Base-by-base conservation (phyloP, 1,140 invertebrate genomes). In the Drosophila asahinai region DNA sequence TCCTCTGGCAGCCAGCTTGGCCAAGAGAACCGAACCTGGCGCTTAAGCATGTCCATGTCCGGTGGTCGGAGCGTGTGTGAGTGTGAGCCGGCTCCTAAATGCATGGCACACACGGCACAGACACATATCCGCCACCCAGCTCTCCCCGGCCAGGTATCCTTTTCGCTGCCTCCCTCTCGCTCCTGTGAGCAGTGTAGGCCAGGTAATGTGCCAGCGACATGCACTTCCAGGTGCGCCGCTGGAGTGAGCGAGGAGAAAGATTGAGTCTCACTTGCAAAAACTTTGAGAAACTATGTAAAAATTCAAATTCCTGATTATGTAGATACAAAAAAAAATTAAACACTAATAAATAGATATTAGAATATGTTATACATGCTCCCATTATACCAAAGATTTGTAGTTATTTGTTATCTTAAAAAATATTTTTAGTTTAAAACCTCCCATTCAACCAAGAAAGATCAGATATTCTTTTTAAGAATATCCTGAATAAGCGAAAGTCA, bases 11-110 rank as follows among this genome's bases (percentile, higher is more conserved):
- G 27, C 15, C 22, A 63, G 22, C 63, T 7, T 45, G 77, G 80
- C 80, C 72, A 82, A 52, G 49, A 60, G 58, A 61, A 30, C 30
- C 42, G 54, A 63, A 49, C 68, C 72, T 80, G 86, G 86, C 86
- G 86, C 86, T 90, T 90, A 90, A 90, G 82, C 86, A 90, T 90
- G 86, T 70, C 86, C 86, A 90, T 86, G 86, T 90, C 86, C 86
- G 86, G 86, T 86, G 45, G 62, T 45, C 45, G 52, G 62, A 33
- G 47, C 52, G 33, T 55, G 48, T 38, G 40, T 64, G 38, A 58
- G 68, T 65, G 43, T 65, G 47, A 36, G 33, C 27, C 33, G 36
- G 64, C 83, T 86, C 75, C 80, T 89, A 90, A 84, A 76, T 89
- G 78, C 74, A 47, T 81, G 60, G 77, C 75, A 59, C 78, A 86